These are phyloP conservation scores for Heliconius melpomene DNA, from an alignment of 1,140 invertebrate species.

Conservation along the genomic window DNA sequence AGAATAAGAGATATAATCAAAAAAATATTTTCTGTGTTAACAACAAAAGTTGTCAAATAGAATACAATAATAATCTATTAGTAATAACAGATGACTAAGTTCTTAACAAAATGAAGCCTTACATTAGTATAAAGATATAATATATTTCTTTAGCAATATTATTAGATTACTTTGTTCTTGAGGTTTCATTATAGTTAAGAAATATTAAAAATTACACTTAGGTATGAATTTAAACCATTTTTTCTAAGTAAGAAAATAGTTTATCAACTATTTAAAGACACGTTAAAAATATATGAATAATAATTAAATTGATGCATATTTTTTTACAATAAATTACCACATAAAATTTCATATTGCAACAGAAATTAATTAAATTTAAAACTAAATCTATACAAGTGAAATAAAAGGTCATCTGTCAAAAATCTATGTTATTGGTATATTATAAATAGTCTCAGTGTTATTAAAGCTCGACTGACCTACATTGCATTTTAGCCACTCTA, in stretches of 20 bases:
- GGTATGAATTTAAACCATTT: neutral
- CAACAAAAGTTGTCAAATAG: neutral
- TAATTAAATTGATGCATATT: neutral
- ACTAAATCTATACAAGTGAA: neutral
- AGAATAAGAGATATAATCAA: no score
- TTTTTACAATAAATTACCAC: neutral
- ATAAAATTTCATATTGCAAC: neutral
- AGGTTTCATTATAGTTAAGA: slow-evolving; percentile 1
- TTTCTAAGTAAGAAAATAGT: neutral
- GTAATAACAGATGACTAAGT: neutral
- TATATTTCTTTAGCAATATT: slow-evolving; percentile 12
- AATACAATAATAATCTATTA: neutral
- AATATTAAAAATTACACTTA: neutral
- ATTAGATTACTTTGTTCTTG: slow-evolving; percentile 26
- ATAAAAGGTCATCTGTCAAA: slow-evolving; percentile 19
- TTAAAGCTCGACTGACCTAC: neutral
- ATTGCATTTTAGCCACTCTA: neutral
- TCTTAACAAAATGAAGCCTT: neutral
- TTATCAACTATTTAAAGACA: neutral
- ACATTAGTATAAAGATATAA: slow-evolving; percentile 11
- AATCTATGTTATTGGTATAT: neutral
- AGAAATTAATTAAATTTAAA: neutral
- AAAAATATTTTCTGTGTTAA: no score
- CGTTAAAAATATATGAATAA: neutral
- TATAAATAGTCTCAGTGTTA: slow-evolving; percentile 11